Evolutionary conservation across 2,113 vertebrate species (phyloP).

Genomic region (Colinus virginianus): DNA sequence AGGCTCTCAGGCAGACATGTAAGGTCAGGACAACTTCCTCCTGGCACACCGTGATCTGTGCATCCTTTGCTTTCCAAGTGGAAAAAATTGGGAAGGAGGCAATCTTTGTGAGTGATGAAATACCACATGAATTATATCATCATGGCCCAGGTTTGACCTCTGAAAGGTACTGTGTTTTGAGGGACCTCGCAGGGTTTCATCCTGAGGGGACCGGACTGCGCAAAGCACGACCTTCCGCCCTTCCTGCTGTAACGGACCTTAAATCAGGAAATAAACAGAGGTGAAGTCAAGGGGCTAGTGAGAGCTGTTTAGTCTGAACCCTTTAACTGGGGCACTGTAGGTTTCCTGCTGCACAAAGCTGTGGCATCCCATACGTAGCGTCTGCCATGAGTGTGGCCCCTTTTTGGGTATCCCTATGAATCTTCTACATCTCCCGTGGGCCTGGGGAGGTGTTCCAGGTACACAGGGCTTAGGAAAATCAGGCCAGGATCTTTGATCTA

Average conservation of each 20-base stretch:
- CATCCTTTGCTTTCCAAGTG: neutral
- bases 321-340: constrained; percentile 2
- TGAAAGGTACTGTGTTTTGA: constrained; percentile 17
- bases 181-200: neutral
- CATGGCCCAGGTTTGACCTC: constrained; percentile 46
- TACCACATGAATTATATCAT: neutral
- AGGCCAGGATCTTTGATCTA: neutral
- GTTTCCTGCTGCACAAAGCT: neutral
- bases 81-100: neutral
- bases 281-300: neutral
- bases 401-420: neutral
- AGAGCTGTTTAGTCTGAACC: constrained; percentile 28
- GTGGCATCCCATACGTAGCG: neutral
- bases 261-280: constrained; percentile 64
- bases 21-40: neutral
- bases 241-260: constrained; percentile 53
- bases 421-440: neutral
- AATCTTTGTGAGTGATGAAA: neutral
- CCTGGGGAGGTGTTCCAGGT: neutral
- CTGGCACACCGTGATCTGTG: accelerated
- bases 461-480: neutral
- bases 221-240: constrained; percentile 1
- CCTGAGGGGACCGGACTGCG: neutral
- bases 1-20: neutral
- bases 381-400: neutral